These are phyloP conservation scores for Hippocampus kuda DNA, from an alignment of 2,797 vertebrate species.

Conservation along the genomic window DNA sequence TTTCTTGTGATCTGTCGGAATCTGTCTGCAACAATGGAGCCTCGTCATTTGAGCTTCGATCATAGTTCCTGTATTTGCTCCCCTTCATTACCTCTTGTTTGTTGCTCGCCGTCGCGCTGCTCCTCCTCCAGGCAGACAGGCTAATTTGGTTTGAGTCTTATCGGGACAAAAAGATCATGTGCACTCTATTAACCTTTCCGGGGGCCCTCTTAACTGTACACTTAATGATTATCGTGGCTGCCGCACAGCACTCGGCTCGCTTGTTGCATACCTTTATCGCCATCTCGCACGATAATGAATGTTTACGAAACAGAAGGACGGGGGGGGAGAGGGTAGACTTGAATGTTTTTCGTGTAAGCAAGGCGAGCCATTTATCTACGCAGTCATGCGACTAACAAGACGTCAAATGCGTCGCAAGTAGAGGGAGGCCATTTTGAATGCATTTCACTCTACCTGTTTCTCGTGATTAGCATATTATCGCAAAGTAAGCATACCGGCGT, in stretches of 20 bases:
- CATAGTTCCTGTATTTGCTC: background rate
- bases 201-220: conserved; percentile 18
- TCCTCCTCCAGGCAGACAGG: conserved; percentile 14
- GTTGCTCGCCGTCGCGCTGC: background rate
- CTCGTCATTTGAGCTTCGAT: background rate
- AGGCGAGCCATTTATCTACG: background rate
- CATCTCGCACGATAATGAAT: conserved; percentile 8
- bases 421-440: background rate
- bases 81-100: conserved; percentile 24
- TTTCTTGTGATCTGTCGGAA: background rate
- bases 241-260: conserved; percentile 16
- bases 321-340: background rate
- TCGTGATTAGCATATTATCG: background rate
- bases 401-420: background rate
- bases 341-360: conserved; percentile 13
- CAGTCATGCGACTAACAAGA: background rate
- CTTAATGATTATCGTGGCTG: conserved; percentile 35
- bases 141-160: conserved; percentile 34
- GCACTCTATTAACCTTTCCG: conserved; percentile 49
- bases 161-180: conserved; percentile 35
- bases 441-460: background rate
- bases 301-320: conserved; percentile 8
- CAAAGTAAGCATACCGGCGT: background rate
- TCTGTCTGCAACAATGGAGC: background rate
- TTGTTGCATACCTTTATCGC: conserved; percentile 7